Evolutionary conservation across 2,113 vertebrate species (phyloP).

Genomic region (Thalassoma bifasciatum): DNA sequence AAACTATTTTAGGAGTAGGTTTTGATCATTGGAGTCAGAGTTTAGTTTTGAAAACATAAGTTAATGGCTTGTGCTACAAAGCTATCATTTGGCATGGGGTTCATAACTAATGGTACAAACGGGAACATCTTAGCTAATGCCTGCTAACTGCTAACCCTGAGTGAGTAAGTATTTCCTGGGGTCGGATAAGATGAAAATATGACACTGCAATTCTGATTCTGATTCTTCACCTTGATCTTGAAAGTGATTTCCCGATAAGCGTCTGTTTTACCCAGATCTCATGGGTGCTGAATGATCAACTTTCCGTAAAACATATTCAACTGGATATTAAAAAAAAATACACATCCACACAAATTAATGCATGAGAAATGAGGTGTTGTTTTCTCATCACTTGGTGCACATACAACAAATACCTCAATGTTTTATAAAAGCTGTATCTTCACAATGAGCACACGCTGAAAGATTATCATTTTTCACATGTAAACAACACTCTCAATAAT

Average conservation of each 20-base stretch:
- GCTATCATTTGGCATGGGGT: not conserved
- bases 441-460: not conserved
- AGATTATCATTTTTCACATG: conserved; percentile 31
- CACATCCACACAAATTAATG: conserved; percentile 12
- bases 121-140: not conserved
- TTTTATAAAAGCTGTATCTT: conserved; percentile 1
- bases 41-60: not conserved
- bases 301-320: no score
- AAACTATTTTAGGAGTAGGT: no score
- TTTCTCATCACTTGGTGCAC: conserved; percentile 13
- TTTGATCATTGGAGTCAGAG: no score
- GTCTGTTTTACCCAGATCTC: no score
- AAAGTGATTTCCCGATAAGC: no score
- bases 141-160: not conserved
- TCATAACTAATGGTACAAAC: not conserved
- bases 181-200: no score
- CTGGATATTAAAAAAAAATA: not conserved
- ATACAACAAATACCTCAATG: conserved; percentile 7
- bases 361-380: conserved; percentile 6
- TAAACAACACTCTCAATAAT: conserved; percentile 41
- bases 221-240: no score
- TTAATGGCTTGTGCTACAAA: not conserved
- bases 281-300: no score
- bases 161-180: no score
- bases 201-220: no score